Evolutionary conservation across 64 coral and sea anemone species (phyloP).

Genomic region (Montipora foliosa): DNA sequence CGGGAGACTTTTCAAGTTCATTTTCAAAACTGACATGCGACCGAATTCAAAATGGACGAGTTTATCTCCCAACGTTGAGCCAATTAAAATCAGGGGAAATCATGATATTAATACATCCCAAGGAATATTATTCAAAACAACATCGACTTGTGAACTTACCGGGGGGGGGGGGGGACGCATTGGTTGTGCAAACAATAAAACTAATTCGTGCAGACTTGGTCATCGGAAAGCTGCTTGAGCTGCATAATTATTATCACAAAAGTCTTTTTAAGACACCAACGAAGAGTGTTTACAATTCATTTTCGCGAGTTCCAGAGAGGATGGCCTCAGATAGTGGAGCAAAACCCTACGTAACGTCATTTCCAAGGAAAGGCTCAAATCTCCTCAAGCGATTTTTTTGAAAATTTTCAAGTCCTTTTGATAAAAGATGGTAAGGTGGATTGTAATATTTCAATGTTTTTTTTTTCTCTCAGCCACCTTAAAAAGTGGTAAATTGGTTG

Average conservation of each 20-base stretch:
- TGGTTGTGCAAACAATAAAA: neutral
- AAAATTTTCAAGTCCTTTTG: constrained; percentile 32
- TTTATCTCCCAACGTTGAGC: neutral
- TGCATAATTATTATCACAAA: constrained; percentile 38
- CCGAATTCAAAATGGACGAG: neutral
- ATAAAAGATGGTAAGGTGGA: constrained; percentile 20
- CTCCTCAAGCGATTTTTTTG: constrained; percentile 9
- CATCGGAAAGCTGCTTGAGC: neutral
- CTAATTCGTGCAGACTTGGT: constrained; percentile 14
- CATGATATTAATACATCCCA: neutral
- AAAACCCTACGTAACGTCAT: neutral
- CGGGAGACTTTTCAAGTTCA: neutral
- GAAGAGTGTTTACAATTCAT: constrained; percentile 10
- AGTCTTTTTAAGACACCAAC: neutral
- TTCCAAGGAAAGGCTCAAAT: constrained; percentile 23
- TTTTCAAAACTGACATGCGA: neutral
- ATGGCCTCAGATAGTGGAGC: neutral
- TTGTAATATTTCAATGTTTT: neutral
- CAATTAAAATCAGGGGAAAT: constrained; percentile 8
- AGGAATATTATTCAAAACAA: neutral
- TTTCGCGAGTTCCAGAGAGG: neutral
- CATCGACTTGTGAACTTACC: neutral
- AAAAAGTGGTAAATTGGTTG: no score
- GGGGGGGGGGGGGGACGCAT: no score
- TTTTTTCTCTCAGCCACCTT: no score